Conservation (phyloP, 2,113 vertebrate genomes). For the Onychorhynchus coronatus region DNA sequence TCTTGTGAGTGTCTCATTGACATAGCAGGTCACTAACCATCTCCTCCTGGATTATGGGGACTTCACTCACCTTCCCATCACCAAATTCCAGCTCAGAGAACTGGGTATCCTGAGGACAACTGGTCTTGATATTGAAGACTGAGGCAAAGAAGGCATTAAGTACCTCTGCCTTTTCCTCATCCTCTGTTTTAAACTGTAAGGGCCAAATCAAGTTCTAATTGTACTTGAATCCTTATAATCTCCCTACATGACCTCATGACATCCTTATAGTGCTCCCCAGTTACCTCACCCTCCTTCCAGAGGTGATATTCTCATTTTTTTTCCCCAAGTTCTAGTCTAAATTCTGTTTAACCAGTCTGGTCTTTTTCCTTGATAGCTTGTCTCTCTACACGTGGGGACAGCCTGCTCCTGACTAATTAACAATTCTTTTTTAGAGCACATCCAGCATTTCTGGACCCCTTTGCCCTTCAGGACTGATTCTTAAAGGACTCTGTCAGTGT, state of each 20-base stretch:
- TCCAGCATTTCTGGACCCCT: not conserved
- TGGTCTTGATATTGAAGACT: not conserved
- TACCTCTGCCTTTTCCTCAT: not conserved
- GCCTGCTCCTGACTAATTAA: not conserved
- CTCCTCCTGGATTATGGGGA: not conserved
- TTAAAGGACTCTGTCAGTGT: not conserved
- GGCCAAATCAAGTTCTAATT: not conserved
- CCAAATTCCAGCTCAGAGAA: not conserved
- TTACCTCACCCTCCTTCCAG: not conserved
- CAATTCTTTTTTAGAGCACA: not conserved
- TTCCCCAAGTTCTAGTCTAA: not conserved
- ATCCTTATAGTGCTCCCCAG: not conserved
- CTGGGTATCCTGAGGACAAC: not conserved
- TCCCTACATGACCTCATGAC: not conserved
- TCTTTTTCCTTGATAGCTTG: fast-evolving
- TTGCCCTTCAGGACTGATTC: not conserved
- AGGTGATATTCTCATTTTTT: not conserved
- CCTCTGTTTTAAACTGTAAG: not conserved
- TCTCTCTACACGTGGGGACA: not conserved
- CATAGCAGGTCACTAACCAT: not conserved
- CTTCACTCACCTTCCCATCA: not conserved
- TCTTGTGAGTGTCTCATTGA: not conserved
- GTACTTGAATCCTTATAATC: not conserved
- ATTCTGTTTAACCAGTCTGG: not conserved
- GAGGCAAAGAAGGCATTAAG: not conserved